Evolutionary conservation across 2,888 invertebrate species (phyloP), one percentile per base, ranked within the genome.

Genomic region (Troides helena): DNA sequence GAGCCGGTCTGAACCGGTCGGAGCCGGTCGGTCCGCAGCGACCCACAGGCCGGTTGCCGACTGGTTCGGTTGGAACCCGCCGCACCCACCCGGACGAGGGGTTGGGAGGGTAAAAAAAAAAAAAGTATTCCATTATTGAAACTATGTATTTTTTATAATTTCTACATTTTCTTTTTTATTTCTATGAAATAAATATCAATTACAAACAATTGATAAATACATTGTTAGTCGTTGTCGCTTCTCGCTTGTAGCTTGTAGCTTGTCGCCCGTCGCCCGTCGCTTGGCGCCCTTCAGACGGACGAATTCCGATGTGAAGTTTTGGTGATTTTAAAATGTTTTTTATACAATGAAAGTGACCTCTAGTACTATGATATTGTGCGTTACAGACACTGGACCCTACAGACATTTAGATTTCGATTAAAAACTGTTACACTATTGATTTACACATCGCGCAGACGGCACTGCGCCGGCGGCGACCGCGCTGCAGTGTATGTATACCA

Each of bases 311-410:
- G 85, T 87, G 86, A 87, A 87, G 85, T 83, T 86, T 87, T 85
- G 85, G 81, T 81, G 81, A 81, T 62, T 70, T 86, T 87, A 86
- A 80, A 82, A 85, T 23, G 85, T 84, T 79, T 77, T 83, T 86
- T 67, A 65, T 39, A 84, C 82, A 86, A 88, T 89, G 90, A 89
- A 85, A 88, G 91, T 91, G 92, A 89, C 80, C 75, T 88, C 89
- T 90, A 90, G 86, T 84, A 84, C 89, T 88, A 91, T 90, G 90
- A 90, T 90, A 92, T 92, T 92, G 93, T 93, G 93, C 93, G 92
- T 92, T 88, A 57, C 81, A 82, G 89, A 92, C 91, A 91, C 92
- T 92, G 92, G 92, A 92, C 92, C 92, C 92, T 92, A 92, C 90
- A 83, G 88, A 92, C 92, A 92, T 90, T 91, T 87, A 92, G 89